These are phyloP conservation scores for Accipiter virgatus DNA, from an alignment of 2,113 vertebrate genomes.

Conservation along the genomic window DNA sequence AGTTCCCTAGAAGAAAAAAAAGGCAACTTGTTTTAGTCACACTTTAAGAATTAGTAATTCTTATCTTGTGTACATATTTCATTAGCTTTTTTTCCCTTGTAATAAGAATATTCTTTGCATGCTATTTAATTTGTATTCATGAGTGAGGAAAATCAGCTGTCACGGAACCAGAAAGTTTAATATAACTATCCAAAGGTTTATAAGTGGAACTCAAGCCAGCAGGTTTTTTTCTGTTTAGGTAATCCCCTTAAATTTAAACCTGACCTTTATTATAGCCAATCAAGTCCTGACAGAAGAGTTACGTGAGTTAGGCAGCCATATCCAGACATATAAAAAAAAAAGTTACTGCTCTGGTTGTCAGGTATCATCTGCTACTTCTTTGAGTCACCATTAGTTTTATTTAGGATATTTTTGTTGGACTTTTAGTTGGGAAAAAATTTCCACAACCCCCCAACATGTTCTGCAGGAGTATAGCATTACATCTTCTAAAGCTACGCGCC, in stretches of 20 bases:
- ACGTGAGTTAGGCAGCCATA: neutral
- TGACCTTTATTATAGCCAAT: neutral
- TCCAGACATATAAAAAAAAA: neutral
- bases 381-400: neutral
- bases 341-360: neutral
- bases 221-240: neutral
- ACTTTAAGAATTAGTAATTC: neutral
- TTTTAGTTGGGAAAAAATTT: neutral
- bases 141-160: neutral
- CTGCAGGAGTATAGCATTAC: neutral
- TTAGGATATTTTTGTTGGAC: neutral
- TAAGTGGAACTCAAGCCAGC: neutral
- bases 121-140: neutral
- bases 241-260: neutral
- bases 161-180: neutral
- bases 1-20: neutral
- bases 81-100: neutral
- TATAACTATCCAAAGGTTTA: neutral
- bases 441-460: neutral
- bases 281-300: neutral
- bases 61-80: rapidly evolving
- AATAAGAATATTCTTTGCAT: neutral
- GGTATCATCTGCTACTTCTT: neutral
- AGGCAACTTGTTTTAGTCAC: neutral
- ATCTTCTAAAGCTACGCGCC: neutral